Percentiles rank a stretch among this genome's conserved stretches.
Conservation (phyloP, 2,113 vertebrate genomes). For the Gobio gobio region DNA sequence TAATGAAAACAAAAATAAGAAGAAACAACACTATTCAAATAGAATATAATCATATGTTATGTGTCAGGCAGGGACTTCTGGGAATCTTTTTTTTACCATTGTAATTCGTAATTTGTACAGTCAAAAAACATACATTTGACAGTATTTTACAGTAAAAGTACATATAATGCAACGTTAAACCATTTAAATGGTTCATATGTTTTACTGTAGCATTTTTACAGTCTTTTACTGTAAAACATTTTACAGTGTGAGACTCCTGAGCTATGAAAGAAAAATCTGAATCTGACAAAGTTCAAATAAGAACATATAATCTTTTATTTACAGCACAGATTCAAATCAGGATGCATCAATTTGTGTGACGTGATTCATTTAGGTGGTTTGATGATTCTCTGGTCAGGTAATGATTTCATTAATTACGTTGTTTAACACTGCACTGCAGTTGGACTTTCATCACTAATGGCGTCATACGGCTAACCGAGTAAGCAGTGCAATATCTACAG, state of each 20-base stretch:
- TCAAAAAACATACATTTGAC: background rate
- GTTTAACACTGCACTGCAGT: background rate
- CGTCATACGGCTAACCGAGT: background rate
- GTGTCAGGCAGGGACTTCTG: background rate
- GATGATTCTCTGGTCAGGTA: background rate
- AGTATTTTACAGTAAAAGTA: background rate
- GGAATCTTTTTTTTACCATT: background rate
- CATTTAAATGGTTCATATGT: background rate
- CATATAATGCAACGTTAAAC: background rate
- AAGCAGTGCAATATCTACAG: background rate
- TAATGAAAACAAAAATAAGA: background rate
- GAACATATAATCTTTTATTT: background rate
- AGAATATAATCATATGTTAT: background rate
- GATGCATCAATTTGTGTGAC: background rate
- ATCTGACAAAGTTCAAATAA: background rate
- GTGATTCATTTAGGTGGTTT: background rate
- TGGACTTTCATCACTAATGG: constrained; percentile 6
- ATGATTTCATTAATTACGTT: background rate
- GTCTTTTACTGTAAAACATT: background rate
- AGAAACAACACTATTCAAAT: background rate
- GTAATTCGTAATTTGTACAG: background rate
- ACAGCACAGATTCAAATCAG: background rate
- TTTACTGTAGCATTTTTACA: background rate
- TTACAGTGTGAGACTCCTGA: background rate
- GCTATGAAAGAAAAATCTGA: background rate